phyloP scores from a whole-genome alignment of 1,140 invertebrate genomes.

The Drosophila pseudoananassae region DNA sequence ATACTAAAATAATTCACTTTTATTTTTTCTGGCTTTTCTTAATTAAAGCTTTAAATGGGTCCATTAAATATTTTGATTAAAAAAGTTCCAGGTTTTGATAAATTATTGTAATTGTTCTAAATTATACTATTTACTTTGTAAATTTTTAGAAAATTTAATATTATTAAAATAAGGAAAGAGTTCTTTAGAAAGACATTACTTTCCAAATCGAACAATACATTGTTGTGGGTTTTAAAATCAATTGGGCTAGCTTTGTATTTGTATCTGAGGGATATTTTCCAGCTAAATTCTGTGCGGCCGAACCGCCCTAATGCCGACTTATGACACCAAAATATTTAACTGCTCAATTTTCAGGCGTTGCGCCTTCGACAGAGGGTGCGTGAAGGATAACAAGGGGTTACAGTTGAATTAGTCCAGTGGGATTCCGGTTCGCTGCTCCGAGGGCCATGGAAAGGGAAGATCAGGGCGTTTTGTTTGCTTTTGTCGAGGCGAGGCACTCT shows the following conservation, averaged over 20 bases:
- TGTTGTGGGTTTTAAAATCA: conserved; percentile 34
- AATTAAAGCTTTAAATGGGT: conserved; percentile 53
- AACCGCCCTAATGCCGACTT: conserved; percentile 72
- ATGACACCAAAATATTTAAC: conserved; percentile 83
- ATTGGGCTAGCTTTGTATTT: conserved; percentile 8
- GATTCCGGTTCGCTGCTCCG: conserved; percentile 30
- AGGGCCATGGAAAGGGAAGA: conserved; percentile 12
- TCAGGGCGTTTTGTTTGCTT: conserved; percentile 52
- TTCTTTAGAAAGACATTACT: no score
- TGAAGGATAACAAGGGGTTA: conserved; percentile 72
- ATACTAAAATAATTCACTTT: conserved; percentile 72
- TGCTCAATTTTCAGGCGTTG: conserved; percentile 77
- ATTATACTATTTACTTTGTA: no score
- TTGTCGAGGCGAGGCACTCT: conserved; percentile 32
- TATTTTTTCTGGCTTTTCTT: conserved; percentile 46
- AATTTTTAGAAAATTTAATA: no score
- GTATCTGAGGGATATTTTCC: conserved; percentile 12
- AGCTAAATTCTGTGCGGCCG: conserved; percentile 6
- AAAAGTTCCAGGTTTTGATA: neutral
- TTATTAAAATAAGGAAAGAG: no score
- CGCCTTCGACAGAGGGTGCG: conserved; percentile 37
- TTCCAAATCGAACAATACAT: neutral
- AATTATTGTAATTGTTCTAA: neutral
- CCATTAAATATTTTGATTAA: neutral
- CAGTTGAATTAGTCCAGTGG: conserved; percentile 78